Evolutionary conservation across 1,140 invertebrate species (phyloP), one percentile per base, ranked within the genome.

Genomic region (Trinorchestia longiramus): DNA sequence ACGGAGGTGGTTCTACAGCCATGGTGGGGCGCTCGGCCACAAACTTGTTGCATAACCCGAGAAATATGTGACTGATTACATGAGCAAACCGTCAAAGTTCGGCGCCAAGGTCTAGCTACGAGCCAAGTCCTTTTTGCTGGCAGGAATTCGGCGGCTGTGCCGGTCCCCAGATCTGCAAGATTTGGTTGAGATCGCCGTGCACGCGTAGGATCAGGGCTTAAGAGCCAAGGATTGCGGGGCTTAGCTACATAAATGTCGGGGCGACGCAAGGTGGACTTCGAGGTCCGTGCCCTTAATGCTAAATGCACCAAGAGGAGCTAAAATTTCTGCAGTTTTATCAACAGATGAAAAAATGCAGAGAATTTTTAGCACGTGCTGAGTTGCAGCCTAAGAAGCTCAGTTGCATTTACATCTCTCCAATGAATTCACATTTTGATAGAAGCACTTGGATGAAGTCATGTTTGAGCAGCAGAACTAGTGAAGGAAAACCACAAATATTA

Each of bases 41-140:
- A n/a, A 94, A 94, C 92, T 94, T 94, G 92, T 94, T 94, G 92
- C 92, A 94, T 94, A 94, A 94, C 43, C 92, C 92, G 92, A 94
- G 92, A 94, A 94, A 94, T 94, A 94, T 94, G 92, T 94, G 92
- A 94, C 92, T 94, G 92, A 94, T 94, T 94, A 94, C 92, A 94
- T 40, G 92, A 43, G 92, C 92, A 94, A 94, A 94, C 92, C 92
- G 92, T 94, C 92, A 43, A 94, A 94, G 92, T 94, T 94, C 92
- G 92, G 44, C 43, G 92, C 92, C 92, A 94, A 19, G 92, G 44
- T 43, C 92, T 47, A 42, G 92, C 92, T 45, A 94, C 92, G 92
- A 94, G 92, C 92, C 36, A 94, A 94, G 92, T 94, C 92, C 92
- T 47, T 94, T 94, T 94, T 43, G 92, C 43, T 94, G 43, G 92